Evolutionary conservation across 2,888 invertebrate species (phyloP).

Genomic region (Onthophagus sagittarius): DNA sequence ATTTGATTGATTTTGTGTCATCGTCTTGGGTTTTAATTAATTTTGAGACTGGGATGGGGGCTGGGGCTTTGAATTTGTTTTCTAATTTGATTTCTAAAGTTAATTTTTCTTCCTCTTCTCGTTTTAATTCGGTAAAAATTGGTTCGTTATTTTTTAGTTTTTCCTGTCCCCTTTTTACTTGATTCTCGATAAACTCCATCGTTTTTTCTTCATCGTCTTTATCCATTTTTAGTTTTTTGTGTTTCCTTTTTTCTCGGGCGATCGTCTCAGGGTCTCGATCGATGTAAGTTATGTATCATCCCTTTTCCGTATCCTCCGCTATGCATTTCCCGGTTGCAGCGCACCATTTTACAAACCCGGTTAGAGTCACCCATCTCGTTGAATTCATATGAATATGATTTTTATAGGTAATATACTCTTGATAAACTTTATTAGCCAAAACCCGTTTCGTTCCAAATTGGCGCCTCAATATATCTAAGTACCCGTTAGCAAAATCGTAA

Average conservation of each 20-base stretch:
- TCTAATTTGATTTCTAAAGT: slow-evolving; percentile 51
- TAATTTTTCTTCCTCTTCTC: slow-evolving; percentile 68
- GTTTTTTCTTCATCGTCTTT: slow-evolving; percentile 92
- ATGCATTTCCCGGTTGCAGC: slow-evolving; percentile 86
- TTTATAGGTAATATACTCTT: slow-evolving; percentile 91
- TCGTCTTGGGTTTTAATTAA: slow-evolving; percentile 57
- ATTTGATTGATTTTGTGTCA: slow-evolving; percentile 34
- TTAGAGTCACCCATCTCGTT: slow-evolving; percentile 94
- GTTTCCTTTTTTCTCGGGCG: slow-evolving; percentile 71
- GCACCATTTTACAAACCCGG: slow-evolving; percentile 93
- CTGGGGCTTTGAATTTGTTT: slow-evolving; percentile 30
- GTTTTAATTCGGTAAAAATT: slow-evolving; percentile 62
- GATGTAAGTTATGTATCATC: slow-evolving; percentile 78
- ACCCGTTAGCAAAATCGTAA: slow-evolving; percentile 83
- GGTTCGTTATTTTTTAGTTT: slow-evolving; percentile 41
- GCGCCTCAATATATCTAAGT: slow-evolving; percentile 74
- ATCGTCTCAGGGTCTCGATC: slow-evolving; percentile 91
- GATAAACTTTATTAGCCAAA: slow-evolving; percentile 94
- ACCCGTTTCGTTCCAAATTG: slow-evolving; percentile 93
- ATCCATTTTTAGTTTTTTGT: slow-evolving; percentile 89
- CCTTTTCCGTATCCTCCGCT: slow-evolving; percentile 95
- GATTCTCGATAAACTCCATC: slow-evolving; percentile 81
- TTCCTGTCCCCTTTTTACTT: slow-evolving; percentile 65
- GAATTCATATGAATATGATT: slow-evolving; percentile 98
- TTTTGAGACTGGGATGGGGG: slow-evolving; percentile 51